These are phyloP conservation scores for Drosophila pegasa DNA, from an alignment of 2,888 invertebrate species.

Conservation along the genomic window DNA sequence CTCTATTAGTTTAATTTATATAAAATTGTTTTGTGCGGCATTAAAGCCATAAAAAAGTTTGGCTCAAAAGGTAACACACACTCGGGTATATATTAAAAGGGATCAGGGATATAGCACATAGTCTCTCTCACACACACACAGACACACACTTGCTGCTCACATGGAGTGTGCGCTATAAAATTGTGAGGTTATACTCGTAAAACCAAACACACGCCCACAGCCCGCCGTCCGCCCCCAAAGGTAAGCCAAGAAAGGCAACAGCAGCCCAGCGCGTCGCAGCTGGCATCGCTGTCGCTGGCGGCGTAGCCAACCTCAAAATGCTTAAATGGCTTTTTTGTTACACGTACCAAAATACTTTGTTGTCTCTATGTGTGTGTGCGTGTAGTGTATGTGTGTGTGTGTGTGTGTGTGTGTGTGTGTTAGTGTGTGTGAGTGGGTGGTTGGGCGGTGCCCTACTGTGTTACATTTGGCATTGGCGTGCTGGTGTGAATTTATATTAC, in stretches of 20 bases:
- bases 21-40: constrained; percentile 78
- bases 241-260: constrained; percentile 52
- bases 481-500: constrained; percentile 80
- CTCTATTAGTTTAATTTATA: constrained; percentile 80
- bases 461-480: constrained; percentile 64
- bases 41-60: constrained; percentile 74
- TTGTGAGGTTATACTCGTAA: constrained; percentile 74
- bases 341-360: constrained; percentile 81
- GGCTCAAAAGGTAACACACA: constrained; percentile 62
- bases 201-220: constrained; percentile 23
- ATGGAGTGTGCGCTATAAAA: constrained; percentile 70
- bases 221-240: constrained; percentile 16
- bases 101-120: constrained; percentile 60
- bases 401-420: neutral
- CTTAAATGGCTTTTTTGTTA: constrained; percentile 81
- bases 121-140: constrained; percentile 10
- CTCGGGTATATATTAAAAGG: constrained; percentile 73
- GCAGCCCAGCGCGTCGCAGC: constrained; percentile 47
- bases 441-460: constrained; percentile 47
- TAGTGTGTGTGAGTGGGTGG: constrained; percentile 3
- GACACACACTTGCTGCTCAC: constrained; percentile 19
- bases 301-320: constrained; percentile 74
- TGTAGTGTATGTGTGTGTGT: constrained; percentile 7
- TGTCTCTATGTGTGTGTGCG: constrained; percentile 54
- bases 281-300: constrained; percentile 49